A percentile compares a stretch with the other conserved stretches of the same genome.
Evolutionary conservation across 2,888 invertebrate genomes (phyloP).

Genomic region (Amphipyra tragopoginis): DNA sequence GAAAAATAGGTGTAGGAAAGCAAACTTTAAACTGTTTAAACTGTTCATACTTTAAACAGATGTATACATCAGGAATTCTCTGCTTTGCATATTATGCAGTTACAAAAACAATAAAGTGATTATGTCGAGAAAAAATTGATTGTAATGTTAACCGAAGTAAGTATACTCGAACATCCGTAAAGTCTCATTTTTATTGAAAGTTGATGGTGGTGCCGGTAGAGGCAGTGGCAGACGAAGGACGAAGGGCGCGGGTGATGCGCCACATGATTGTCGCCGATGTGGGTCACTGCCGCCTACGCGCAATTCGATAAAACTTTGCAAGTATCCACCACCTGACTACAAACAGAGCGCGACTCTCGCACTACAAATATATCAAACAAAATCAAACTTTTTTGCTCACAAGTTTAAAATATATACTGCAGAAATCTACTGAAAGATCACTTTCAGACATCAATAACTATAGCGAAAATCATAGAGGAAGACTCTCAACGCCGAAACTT

Average conservation of each 20-base stretch:
- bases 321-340: conserved; percentile 69
- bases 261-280: conserved; percentile 78
- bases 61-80: not conserved
- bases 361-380: conserved; percentile 26
- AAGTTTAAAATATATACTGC: conserved; percentile 9
- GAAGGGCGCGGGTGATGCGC: conserved; percentile 80
- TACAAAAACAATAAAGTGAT: not conserved
- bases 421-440: conserved; percentile 20
- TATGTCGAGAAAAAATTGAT: not conserved
- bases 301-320: conserved; percentile 86
- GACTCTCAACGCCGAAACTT: conserved; percentile 31
- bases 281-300: conserved; percentile 88
- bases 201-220: conserved; percentile 61
- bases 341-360: conserved; percentile 52
- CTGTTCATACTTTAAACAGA: not conserved
- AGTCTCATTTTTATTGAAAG: conserved; percentile 53
- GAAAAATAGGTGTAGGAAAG: not conserved
- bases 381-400: conserved; percentile 35
- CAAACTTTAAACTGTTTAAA: not conserved
- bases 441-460: conserved; percentile 27
- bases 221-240: conserved; percentile 51
- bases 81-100: not conserved
- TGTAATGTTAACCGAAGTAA: conserved; percentile 16
- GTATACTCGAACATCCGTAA: conserved; percentile 17
- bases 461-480: conserved; percentile 27